Evolutionary conservation across 2,888 invertebrate species (phyloP).

Genomic region (Hymenopus coronatus): DNA sequence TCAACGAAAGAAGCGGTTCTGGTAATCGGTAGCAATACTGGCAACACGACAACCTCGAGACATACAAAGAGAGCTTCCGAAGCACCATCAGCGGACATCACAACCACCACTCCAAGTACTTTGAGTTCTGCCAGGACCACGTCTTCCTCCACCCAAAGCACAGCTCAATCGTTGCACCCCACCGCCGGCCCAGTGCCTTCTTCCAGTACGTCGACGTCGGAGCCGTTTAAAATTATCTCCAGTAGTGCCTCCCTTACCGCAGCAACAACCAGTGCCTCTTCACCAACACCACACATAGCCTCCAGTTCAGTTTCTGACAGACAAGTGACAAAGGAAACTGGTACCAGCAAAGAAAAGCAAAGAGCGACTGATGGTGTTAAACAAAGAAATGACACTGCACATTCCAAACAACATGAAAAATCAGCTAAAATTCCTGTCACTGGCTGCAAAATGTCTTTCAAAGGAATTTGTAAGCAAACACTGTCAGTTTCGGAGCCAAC

Average conservation of each 20-base stretch:
- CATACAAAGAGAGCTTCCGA: not conserved
- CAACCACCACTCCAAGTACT: not conserved
- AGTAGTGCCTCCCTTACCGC: constrained; percentile 2
- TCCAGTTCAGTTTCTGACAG: not conserved
- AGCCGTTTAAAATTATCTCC: not conserved
- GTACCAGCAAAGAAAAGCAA: not conserved
- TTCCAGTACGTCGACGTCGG: not conserved
- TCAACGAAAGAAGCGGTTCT: not conserved
- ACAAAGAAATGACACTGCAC: too few species aligned
- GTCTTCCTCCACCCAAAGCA: constrained; percentile 1
- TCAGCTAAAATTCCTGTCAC: not conserved
- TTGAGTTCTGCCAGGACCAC: not conserved
- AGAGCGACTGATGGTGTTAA: too few species aligned
- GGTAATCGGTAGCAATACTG: not conserved
- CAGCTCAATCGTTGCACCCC: not conserved
- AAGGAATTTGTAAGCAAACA: not conserved
- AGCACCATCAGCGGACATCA: not conserved
- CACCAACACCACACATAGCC: not conserved
- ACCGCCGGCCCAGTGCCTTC: constrained; percentile 11
- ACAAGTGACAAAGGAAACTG: not conserved
- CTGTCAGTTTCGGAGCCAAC: not conserved
- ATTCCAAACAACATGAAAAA: not conserved
- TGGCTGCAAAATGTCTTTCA: not conserved
- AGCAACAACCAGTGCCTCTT: not conserved
- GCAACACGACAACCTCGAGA: not conserved